Conservation (phyloP, 2,888 invertebrate species). For the Oxystoma pomonae region DNA sequence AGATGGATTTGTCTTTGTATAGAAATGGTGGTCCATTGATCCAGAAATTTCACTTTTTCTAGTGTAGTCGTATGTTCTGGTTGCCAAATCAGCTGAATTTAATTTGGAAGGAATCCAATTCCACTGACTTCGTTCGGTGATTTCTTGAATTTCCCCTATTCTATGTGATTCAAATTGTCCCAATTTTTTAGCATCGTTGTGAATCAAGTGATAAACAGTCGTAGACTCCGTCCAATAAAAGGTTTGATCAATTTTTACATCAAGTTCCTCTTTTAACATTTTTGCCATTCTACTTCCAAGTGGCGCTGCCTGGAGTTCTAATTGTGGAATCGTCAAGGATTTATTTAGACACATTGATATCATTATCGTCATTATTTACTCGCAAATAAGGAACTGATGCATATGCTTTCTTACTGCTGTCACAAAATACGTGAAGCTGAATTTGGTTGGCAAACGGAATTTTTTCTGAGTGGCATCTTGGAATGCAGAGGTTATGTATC, state of each 20-base stretch:
- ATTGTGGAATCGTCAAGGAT: constrained; percentile 27
- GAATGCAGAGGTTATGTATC: too few species aligned
- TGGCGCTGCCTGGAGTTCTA: constrained; percentile 26
- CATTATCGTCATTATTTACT: not conserved
- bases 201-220: constrained; percentile 30
- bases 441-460: too few species aligned
- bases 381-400: not conserved
- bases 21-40: not conserved
- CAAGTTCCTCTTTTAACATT: constrained; percentile 20
- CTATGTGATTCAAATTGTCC: not conserved
- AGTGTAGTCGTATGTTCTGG: not conserved
- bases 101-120: not conserved
- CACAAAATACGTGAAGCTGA: too few species aligned
- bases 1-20: not conserved
- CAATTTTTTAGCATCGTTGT: constrained; percentile 18
- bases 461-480: constrained; percentile 24
- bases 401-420: not conserved
- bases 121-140: not conserved
- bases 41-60: not conserved
- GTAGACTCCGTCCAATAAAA: constrained; percentile 33
- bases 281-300: constrained; percentile 6
- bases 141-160: not conserved
- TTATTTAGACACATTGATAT: not conserved
- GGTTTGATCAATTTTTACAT: constrained; percentile 16
- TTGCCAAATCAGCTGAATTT: not conserved